Evolutionary conservation across 2,888 invertebrate species (phyloP).

Genomic region (Penaeus monodon): DNA sequence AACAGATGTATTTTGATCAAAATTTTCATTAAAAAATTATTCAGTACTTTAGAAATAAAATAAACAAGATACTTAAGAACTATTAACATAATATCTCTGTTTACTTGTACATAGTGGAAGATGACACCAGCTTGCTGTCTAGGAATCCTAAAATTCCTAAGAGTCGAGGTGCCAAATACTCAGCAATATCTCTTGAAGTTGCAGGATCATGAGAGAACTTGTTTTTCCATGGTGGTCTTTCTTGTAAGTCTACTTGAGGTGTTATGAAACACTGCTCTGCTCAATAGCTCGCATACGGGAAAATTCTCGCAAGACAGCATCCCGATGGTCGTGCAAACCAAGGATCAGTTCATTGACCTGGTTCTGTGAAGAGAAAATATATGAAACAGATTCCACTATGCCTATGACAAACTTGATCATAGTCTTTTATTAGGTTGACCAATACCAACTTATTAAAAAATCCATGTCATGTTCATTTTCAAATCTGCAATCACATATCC

Average conservation of each 20-base stretch:
- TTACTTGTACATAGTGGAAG: conserved; percentile 61
- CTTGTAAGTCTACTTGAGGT: too few relatives aligned
- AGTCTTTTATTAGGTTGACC: neutral
- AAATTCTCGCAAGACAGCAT: conserved; percentile 58
- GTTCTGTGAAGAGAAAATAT: conserved; percentile 32
- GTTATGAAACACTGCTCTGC: neutral
- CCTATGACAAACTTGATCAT: neutral
- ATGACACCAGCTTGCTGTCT: conserved; percentile 63
- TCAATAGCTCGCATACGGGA: conserved; percentile 46
- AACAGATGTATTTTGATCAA: conserved; percentile 7
- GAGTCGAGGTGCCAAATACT: conserved; percentile 53
- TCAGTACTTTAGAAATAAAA: too few relatives aligned
- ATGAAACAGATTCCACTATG: neutral
- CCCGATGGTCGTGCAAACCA: conserved; percentile 60
- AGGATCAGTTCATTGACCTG: conserved; percentile 64
- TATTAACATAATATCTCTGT: neutral
- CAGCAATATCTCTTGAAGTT: conserved; percentile 33
- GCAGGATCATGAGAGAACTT: too few relatives aligned
- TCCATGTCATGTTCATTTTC: too few relatives aligned
- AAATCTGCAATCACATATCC: too few relatives aligned
- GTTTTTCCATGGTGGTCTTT: too few relatives aligned
- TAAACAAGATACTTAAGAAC: too few relatives aligned
- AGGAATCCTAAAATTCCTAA: conserved; percentile 62
- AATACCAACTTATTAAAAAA: neutral
- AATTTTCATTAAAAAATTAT: neutral